Evolutionary conservation across 2,888 invertebrate genomes (phyloP), one percentile per base, ranked within the genome.

Genomic region (Glaucopsyche alexis): DNA sequence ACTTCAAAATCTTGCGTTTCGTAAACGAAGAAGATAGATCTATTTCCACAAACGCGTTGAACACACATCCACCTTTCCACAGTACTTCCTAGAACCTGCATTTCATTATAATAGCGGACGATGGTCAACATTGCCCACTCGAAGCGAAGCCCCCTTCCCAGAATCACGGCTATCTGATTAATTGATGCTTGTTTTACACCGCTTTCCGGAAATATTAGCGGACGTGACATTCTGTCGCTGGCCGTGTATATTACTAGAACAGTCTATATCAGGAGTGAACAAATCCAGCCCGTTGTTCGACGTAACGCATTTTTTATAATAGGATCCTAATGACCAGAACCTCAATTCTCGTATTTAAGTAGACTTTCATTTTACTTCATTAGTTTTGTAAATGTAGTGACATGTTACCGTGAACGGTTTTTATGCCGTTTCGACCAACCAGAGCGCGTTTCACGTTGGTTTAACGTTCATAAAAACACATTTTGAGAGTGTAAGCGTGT

Each of bases 51-150:
- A 55, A 55, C 16, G 7, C 55, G 29, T 29, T 29, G 29, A 29
- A 19, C 16, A 55, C 19, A 60, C 13, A 60, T 29, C 29, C 29
- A n/a, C 19, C 13, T 29, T 29, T 19, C 69, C 45, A 49, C n/a
- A 47, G 13, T 29, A 49, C 11, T 72, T 72, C 72, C 50, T 29
- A n/a, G 72, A 72, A 72, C n/a, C 42, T 42, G 52, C 45, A 50
- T 72, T 72, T 72, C 72, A 72, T 66, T 71, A 69, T 83, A 83
- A 85, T 84, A 81, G 79, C 81, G 82, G 83, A 81, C 83, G 85
- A 86, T 87, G 87, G 81, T 80, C 80, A 78, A 78, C 80, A 80
- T 78, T 77, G 78, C 78, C 77, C 80, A 80, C 80, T 81, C 80
- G 80, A 82, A 81, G 83, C 80, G 80, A 82, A 81, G 83, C 84